phyloP scores from a whole-genome alignment of 1,140 invertebrate species.

The Drepana arcuata region DNA sequence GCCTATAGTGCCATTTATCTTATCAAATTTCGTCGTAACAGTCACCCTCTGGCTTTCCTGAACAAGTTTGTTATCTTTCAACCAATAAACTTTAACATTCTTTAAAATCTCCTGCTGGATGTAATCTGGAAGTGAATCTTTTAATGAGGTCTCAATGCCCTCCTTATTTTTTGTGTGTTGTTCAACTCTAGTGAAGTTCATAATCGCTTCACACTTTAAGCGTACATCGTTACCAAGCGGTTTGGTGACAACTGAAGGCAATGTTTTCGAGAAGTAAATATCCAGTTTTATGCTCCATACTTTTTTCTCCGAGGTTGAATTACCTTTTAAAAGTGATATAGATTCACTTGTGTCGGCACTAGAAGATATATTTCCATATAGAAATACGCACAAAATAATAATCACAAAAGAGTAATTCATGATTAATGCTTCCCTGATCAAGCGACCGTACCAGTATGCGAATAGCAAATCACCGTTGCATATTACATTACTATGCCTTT shows the following conservation, averaged over 20 bases:
- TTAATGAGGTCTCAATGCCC: constrained; percentile 42
- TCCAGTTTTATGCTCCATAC: constrained; percentile 62
- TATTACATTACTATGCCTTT: too few species aligned
- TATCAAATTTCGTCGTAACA: constrained; percentile 46
- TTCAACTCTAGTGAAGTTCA: constrained; percentile 61
- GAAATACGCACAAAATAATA: constrained; percentile 44
- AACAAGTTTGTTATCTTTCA: constrained; percentile 44
- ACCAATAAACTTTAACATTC: constrained; percentile 61
- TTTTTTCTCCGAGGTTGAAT: constrained; percentile 48
- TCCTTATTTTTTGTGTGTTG: constrained; percentile 55
- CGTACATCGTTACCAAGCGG: constrained; percentile 29
- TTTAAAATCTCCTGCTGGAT: constrained; percentile 51
- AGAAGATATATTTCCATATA: constrained; percentile 30
- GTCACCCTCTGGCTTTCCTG: constrained; percentile 28
- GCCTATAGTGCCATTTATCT: constrained; percentile 47
- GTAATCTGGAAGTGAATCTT: constrained; percentile 49
- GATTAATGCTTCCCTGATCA: constrained; percentile 55
- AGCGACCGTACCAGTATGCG: too few species aligned
- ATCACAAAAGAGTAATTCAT: constrained; percentile 54
- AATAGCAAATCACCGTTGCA: too few species aligned
- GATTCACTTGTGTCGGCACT: constrained; percentile 35
- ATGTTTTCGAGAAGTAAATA: constrained; percentile 54
- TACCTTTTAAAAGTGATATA: constrained; percentile 34
- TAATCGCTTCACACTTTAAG: constrained; percentile 55
- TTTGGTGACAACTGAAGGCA: constrained; percentile 36